A percentile compares a stretch with the other conserved stretches of the same genome.
Evolutionary conservation across 2,113 vertebrate species (phyloP).

Genomic region (Nyctibius bracteatus): DNA sequence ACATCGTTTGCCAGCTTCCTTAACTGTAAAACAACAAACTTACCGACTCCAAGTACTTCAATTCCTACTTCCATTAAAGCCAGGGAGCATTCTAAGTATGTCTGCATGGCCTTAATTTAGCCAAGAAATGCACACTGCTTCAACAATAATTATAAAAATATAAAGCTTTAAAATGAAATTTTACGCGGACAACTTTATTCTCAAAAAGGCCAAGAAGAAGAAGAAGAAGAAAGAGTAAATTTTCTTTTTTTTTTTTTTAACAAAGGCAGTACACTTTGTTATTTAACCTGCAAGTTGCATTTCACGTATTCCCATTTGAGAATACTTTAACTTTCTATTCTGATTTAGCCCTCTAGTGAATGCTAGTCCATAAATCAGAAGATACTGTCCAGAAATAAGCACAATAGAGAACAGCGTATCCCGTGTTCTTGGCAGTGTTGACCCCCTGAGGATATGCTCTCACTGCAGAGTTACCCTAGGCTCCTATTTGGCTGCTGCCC

Average conservation of each 20-base stretch:
- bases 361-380: background rate
- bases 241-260: background rate
- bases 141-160: background rate
- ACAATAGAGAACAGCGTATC: background rate
- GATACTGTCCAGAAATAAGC: background rate
- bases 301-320: background rate
- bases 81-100: background rate
- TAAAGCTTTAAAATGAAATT: background rate
- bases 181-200: background rate
- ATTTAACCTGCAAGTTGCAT: background rate
- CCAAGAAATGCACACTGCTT: background rate
- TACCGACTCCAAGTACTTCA: background rate
- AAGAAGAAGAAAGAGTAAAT: no score
- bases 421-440: background rate
- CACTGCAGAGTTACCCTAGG: background rate
- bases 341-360: background rate
- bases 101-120: background rate
- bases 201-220: background rate
- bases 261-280: background rate
- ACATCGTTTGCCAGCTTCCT: conserved; percentile 40
- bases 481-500: background rate
- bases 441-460: background rate
- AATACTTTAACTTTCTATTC: background rate
- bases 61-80: background rate
- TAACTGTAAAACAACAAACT: background rate